Evolutionary conservation across 2,797 vertebrate genomes (phyloP).

Genomic region (Fringilla coelebs): DNA sequence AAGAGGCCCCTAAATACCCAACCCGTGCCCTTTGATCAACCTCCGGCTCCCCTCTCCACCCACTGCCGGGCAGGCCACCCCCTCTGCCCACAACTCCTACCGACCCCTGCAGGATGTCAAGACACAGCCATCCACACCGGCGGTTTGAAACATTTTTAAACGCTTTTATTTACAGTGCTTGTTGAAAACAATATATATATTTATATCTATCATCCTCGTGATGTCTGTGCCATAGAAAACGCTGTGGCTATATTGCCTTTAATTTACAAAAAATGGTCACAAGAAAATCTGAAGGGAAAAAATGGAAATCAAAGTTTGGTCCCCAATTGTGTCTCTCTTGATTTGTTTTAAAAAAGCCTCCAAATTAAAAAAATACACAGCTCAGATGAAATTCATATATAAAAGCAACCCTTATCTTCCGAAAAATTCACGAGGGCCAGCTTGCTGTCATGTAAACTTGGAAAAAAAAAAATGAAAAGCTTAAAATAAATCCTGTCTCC

Average conservation of each 20-base stretch:
- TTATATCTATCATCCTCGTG: slow-evolving; percentile 69
- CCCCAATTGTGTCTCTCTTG: slow-evolving; percentile 46
- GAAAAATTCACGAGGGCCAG: slow-evolving; percentile 59
- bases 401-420: slow-evolving; percentile 56
- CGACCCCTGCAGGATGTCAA: fast-evolving
- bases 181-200: slow-evolving; percentile 75
- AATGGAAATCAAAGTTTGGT: slow-evolving; percentile 67
- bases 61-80: background rate
- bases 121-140: background rate
- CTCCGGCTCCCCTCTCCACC: fast-evolving
- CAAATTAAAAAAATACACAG: slow-evolving; percentile 56
- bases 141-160: slow-evolving; percentile 60
- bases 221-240: slow-evolving; percentile 72
- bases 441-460: slow-evolving; percentile 58
- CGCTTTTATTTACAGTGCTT: slow-evolving; percentile 74
- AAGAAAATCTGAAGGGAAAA: slow-evolving; percentile 53
- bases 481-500: slow-evolving; percentile 49
- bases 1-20: fast-evolving
- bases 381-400: slow-evolving; percentile 58
- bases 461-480: background rate
- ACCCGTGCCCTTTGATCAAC: background rate
- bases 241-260: slow-evolving; percentile 63
- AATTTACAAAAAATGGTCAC: slow-evolving; percentile 71
- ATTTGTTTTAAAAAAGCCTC: slow-evolving; percentile 56
- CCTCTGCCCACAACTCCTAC: background rate